Evolutionary conservation across 2,888 invertebrate species (phyloP), one percentile per base, ranked within the genome.

Genomic region (Euplexia lucipara): DNA sequence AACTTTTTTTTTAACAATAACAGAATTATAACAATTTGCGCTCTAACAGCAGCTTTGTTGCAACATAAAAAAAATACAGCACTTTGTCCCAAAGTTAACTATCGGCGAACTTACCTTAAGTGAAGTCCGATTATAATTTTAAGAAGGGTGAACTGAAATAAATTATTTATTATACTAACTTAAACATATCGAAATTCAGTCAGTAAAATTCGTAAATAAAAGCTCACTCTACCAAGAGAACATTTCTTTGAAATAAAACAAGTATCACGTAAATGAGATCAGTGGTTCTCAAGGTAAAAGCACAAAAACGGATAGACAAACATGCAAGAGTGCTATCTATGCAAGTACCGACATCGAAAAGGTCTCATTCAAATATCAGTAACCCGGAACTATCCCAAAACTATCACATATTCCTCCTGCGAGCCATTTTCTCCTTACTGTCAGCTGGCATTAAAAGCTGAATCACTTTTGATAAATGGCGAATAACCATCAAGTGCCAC

Each of bases 381-480:
- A 45, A 32, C 32, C 45, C 30, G 54, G 48, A 44, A 58, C 60
- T 59, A 53, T 53, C 35, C 41, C 14, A 49, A 44, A 57, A 48
- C 70, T 54, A 70, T 53, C 30, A 53, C 34, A 45, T 16, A 26
- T 49, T 44, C 49, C 30, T 18, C 52, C 18, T 56, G 35, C 48
- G 16, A 35, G 9, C 68, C 45, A 67, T 77, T 63, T 71, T 61
- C 69, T 45, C 34, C 26, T 20, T 41, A 47, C 47, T 70, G 69
- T 68, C 78, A 72, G 35, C 39, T 67, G 45, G 58, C 61, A 75
- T 75, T 80, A 71, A 70, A 75, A 73, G 73, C 70, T 59, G 71
- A 70, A 75, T 82, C 72, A 56, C 61, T 75, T 74, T 61, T 82
- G 81, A 80, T 75, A 81, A 77, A 81, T 81, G 75, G 66, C 53